These are phyloP conservation scores for Pantherophis alleghaniensis DNA, from an alignment of 2,797 vertebrate genomes.

Conservation along the genomic window DNA sequence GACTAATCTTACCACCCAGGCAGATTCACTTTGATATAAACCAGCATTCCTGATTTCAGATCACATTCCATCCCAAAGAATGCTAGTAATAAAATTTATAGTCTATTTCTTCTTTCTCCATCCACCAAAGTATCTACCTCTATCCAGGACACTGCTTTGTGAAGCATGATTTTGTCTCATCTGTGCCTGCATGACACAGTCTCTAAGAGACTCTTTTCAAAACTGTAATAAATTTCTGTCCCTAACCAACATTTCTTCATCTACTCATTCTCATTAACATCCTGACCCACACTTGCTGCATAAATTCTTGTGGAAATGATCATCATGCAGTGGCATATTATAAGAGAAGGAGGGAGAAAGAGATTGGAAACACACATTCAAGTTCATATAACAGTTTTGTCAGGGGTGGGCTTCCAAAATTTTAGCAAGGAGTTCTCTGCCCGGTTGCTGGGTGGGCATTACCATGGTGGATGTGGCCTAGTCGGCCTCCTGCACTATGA, in stretches of 20 bases:
- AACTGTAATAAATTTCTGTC: neutral
- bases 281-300: neutral
- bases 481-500: too few species aligned
- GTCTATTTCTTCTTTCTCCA: neutral
- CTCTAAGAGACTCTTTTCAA: neutral
- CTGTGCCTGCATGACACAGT: neutral
- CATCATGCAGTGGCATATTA: neutral
- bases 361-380: neutral
- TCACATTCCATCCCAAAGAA: neutral
- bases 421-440: too few species aligned
- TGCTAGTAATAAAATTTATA: neutral
- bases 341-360: neutral
- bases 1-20: neutral
- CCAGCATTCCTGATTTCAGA: neutral
- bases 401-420: too few species aligned
- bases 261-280: neutral
- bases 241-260: neutral
- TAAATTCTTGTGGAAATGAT: neutral
- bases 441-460: too few species aligned
- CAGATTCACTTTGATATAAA: neutral
- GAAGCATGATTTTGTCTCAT: neutral
- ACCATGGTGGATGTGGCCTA: too few species aligned
- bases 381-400: neutral
- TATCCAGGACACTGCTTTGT: neutral
- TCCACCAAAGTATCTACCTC: neutral